A percentile compares a stretch with the other conserved stretches of the same genome.
Conservation (phyloP, 2,797 vertebrate species). For the Trachops cirrhosus region DNA sequence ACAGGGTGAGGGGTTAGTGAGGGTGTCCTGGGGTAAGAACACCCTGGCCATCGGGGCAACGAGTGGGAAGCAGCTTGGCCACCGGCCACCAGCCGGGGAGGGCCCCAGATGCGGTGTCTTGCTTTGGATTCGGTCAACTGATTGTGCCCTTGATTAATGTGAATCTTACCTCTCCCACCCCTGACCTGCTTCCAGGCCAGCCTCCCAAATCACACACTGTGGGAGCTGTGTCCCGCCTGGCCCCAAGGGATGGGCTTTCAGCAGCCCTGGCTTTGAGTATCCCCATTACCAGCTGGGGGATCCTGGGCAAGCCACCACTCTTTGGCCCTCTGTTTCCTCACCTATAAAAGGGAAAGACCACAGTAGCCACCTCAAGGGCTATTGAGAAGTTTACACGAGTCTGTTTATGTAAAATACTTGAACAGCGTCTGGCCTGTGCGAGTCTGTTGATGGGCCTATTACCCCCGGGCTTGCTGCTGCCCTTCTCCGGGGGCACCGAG, state of each 20-base stretch:
- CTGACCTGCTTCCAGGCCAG: neutral
- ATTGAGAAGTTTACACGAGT: neutral
- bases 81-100: neutral
- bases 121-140: neutral
- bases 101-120: neutral
- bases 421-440: fast-evolving
- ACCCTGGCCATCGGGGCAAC: neutral
- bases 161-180: neutral
- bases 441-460: neutral
- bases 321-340: neutral
- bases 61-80: neutral
- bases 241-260: neutral
- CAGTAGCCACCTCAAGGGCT: neutral
- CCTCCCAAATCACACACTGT: neutral
- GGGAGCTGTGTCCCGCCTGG: neutral
- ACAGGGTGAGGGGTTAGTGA: neutral
- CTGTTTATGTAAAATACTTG: neutral
- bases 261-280: neutral
- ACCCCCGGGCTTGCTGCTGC: neutral
- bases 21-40: neutral
- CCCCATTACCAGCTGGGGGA: neutral
- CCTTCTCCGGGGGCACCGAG: neutral
- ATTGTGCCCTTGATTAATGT: neutral
- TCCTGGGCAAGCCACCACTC: neutral
- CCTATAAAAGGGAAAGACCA: neutral